Percentiles rank a stretch among this genome's conserved stretches.
phyloP scores from a whole-genome alignment of 2,888 invertebrate genomes.

The Didymodactylos carnosus region DNA sequence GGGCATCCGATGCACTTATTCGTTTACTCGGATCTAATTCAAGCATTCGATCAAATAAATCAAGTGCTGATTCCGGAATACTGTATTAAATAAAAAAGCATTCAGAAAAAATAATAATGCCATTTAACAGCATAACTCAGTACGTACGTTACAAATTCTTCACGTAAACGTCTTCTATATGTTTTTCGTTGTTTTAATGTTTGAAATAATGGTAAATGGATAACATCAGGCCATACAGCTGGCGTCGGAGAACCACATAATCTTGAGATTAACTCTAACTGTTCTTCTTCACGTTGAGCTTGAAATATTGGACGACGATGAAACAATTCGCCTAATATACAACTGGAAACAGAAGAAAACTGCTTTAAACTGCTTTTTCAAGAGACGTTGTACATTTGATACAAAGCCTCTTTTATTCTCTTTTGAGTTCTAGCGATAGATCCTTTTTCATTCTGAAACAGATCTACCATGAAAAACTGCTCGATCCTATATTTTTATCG shows the following conservation, averaged over 20 bases:
- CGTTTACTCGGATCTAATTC: constrained; percentile 79
- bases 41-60: constrained; percentile 79
- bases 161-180: constrained; percentile 65
- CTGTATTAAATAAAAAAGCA: constrained; percentile 23
- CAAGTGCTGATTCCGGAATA: constrained; percentile 67
- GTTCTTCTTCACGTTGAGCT: constrained; percentile 76
- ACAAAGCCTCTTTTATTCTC: not conserved
- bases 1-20: constrained; percentile 77
- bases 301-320: constrained; percentile 82
- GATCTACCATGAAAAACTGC: not conserved
- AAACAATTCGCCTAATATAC: constrained; percentile 91
- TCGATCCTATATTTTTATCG: too few species aligned
- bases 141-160: constrained; percentile 61
- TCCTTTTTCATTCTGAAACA: not conserved
- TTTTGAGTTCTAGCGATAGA: too few species aligned
- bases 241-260: constrained; percentile 87
- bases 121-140: too few species aligned
- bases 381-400: not conserved
- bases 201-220: constrained; percentile 72
- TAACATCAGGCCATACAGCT: constrained; percentile 86
- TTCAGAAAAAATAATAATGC: not conserved
- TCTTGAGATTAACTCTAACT: constrained; percentile 74
- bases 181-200: constrained; percentile 72
- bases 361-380: not conserved
- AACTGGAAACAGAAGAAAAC: constrained; percentile 36